phyloP scores from a whole-genome alignment of 2,113 vertebrate species.

The Polypterus senegalus region DNA sequence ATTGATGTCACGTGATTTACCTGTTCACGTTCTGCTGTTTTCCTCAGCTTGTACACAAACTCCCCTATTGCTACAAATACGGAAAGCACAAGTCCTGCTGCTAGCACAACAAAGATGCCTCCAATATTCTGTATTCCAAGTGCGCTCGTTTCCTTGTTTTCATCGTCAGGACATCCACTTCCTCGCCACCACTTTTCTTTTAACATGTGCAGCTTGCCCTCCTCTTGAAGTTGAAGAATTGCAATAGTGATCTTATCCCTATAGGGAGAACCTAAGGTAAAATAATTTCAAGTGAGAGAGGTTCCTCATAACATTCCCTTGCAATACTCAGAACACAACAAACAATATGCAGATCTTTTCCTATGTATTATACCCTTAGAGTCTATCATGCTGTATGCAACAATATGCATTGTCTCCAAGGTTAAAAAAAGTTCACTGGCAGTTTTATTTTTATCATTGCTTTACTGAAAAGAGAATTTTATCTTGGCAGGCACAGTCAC shows the following conservation, averaged over 20 bases:
- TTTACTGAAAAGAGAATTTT: too few relatives aligned
- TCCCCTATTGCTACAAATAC: conserved; percentile 91
- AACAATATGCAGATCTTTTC: too few relatives aligned
- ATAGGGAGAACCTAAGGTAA: conserved; percentile 76
- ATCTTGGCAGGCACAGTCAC: too few relatives aligned
- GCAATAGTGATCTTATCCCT: conserved; percentile 96
- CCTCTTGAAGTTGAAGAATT: conserved; percentile 89
- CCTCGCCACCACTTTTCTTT: conserved; percentile 97
- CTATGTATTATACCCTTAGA: too few relatives aligned
- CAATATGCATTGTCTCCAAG: too few relatives aligned
- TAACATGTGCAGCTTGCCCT: conserved; percentile 86
- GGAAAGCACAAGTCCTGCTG: conserved; percentile 82
- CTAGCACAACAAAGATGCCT: conserved; percentile 91
- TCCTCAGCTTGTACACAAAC: conserved; percentile 91
- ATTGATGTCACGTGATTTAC: conserved; percentile 36
- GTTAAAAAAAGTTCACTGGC: too few relatives aligned
- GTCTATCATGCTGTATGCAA: too few relatives aligned
- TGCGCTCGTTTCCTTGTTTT: conserved; percentile 80
- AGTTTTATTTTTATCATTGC: too few relatives aligned
- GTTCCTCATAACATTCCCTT: too few relatives aligned
- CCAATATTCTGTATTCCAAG: conserved; percentile 93
- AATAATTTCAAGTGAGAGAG: not conserved
- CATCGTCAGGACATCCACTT: conserved; percentile 78
- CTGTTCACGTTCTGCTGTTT: conserved; percentile 83
- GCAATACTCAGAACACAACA: too few relatives aligned